Percentiles rank a stretch among this genome's conserved stretches.
phyloP scores from a whole-genome alignment of 1,140 invertebrate genomes.

The Polyergus mexicanus region DNA sequence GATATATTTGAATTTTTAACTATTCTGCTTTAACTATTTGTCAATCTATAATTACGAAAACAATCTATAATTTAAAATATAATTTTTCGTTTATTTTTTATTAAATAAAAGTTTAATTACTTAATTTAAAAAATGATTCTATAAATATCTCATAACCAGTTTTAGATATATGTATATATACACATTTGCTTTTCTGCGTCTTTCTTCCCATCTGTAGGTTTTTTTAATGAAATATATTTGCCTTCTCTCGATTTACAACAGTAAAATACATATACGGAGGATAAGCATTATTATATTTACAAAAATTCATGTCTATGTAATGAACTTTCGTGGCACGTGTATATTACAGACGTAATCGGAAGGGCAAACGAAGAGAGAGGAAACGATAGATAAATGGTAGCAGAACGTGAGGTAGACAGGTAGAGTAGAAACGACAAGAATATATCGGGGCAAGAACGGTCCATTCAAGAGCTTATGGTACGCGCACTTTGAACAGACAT shows the following conservation, averaged over 20 bases:
- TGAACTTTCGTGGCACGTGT: neutral
- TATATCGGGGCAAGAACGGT: conserved; percentile 21
- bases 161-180: neutral
- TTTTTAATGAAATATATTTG: neutral
- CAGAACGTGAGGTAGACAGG: conserved; percentile 3
- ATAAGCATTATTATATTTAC: neutral
- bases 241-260: too few species aligned
- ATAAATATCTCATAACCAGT: neutral
- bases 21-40: neutral
- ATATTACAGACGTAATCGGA: neutral
- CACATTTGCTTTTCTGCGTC: neutral
- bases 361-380: neutral
- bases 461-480: conserved; percentile 32
- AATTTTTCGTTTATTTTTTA: neutral
- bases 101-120: neutral
- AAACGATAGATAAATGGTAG: neutral
- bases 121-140: neutral
- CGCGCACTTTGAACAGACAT: conserved; percentile 21
- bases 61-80: neutral
- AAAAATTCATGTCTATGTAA: neutral
- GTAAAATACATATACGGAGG: neutral
- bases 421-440: conserved; percentile 28
- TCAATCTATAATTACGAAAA: neutral
- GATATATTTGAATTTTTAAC: neutral
- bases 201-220: neutral